These are phyloP conservation scores for Mesocricetus auratus DNA, from an alignment of 2,113 vertebrate genomes.

Conservation along the genomic window DNA sequence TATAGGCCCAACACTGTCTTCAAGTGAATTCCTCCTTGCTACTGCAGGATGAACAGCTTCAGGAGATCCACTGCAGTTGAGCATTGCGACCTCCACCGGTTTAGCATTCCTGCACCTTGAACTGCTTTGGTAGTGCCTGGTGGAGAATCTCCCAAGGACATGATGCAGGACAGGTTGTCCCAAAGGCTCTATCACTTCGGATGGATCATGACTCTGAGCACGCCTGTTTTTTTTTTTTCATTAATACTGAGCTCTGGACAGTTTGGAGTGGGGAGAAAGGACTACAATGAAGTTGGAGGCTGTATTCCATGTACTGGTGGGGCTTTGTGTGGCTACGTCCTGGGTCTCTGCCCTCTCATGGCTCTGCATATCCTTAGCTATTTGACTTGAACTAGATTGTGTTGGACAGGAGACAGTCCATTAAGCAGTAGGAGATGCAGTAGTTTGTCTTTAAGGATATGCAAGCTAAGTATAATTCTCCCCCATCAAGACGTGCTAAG, in stretches of 20 bases:
- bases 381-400: background rate
- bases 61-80: background rate
- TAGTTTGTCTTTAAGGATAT: background rate
- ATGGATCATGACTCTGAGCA: background rate
- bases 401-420: background rate
- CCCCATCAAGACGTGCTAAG: slow-evolving; percentile 1
- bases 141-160: background rate
- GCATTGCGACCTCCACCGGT: background rate
- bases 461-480: background rate
- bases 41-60: background rate
- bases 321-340: background rate
- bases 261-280: background rate
- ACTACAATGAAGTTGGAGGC: background rate
- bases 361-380: background rate
- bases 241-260: background rate
- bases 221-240: background rate
- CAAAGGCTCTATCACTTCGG: background rate
- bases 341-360: background rate
- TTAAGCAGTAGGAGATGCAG: background rate
- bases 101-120: background rate
- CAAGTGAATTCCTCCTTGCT: background rate
- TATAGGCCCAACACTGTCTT: background rate
- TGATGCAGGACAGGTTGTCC: background rate
- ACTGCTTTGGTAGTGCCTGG: background rate
- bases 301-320: background rate